A percentile compares a stretch with the other conserved stretches of the same genome.
Evolutionary conservation across 2,113 vertebrate species (phyloP).

Genomic region (Tachysurus vachellii): DNA sequence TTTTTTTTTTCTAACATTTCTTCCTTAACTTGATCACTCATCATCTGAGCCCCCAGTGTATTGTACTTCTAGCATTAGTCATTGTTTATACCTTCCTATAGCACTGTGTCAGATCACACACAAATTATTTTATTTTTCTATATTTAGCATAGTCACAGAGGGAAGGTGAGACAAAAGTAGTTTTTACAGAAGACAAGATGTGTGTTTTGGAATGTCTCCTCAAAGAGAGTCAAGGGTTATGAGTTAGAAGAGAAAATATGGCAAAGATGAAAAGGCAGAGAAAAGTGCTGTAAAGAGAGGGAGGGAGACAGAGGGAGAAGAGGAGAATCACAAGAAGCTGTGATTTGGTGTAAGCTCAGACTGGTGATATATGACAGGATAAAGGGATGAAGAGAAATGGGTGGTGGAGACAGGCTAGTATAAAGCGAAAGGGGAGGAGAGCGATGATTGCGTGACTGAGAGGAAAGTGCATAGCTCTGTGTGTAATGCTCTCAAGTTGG

Average conservation of each 20-base stretch:
- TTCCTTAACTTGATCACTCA: background rate
- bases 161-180: background rate
- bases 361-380: constrained; percentile 12
- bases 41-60: too few relatives aligned
- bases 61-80: too few relatives aligned
- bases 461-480: constrained; percentile 72
- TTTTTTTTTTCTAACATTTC: background rate
- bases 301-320: constrained; percentile 3
- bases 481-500: constrained; percentile 76
- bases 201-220: background rate
- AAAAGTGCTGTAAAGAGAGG: background rate
- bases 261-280: background rate
- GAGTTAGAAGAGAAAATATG: background rate
- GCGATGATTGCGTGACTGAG: constrained; percentile 71
- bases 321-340: constrained; percentile 52
- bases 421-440: constrained; percentile 26
- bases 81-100: too few relatives aligned
- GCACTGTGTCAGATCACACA: too few relatives aligned
- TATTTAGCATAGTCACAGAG: constrained; percentile 51
- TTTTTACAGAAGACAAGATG: background rate
- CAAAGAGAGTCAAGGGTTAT: constrained; percentile 10
- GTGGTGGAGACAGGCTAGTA: constrained; percentile 35
- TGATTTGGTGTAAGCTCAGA: constrained; percentile 25
- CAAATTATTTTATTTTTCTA: constrained; percentile 39
- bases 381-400: constrained; percentile 44